Conservation (phyloP, 2,113 vertebrate species). For the Nanger granti region DNA sequence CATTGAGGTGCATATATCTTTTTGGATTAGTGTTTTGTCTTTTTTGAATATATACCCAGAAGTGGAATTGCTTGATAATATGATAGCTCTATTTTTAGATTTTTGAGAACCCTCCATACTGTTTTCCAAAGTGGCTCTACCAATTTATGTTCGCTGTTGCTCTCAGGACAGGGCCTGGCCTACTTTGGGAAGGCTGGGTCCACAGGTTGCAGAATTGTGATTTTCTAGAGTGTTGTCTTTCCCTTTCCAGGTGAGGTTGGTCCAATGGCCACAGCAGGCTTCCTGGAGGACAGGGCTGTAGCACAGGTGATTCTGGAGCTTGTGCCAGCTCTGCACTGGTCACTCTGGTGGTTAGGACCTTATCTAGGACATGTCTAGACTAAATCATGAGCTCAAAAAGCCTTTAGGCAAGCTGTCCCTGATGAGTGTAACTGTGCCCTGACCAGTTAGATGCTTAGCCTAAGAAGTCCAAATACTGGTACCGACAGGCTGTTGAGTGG, state of each 20-base stretch:
- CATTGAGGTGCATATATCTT: not conserved
- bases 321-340: no score
- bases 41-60: not conserved
- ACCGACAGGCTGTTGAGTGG: not conserved
- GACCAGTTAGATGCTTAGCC: not conserved
- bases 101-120: not conserved
- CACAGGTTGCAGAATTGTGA: not conserved
- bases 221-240: not conserved
- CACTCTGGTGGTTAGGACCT: not conserved
- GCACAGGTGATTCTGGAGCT: not conserved
- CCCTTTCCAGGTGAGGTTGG: not conserved
- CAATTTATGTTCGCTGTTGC: not conserved
- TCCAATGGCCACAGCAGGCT: not conserved
- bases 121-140: not conserved
- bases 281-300: not conserved
- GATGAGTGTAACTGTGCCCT: not conserved
- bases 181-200: not conserved
- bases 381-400: not conserved
- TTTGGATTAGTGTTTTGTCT: not conserved
- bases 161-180: not conserved
- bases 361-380: not conserved
- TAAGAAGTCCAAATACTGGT: not conserved
- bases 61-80: not conserved
- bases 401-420: not conserved
- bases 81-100: not conserved